phyloP scores from a whole-genome alignment of 1,140 invertebrate species.

The Ctenoplectra terminalis region DNA sequence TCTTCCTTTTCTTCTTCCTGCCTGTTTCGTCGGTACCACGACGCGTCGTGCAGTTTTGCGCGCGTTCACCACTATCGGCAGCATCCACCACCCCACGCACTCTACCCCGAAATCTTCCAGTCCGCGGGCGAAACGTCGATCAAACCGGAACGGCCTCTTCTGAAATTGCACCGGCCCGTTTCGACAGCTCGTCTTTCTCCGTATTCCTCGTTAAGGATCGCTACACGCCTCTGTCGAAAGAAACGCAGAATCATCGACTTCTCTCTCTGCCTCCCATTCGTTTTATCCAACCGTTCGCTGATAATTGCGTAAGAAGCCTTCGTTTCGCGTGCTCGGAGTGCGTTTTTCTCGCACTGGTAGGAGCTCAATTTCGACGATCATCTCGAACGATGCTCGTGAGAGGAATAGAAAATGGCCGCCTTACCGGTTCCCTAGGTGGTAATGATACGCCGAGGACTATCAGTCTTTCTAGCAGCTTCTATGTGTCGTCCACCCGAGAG shows the following conservation, averaged over 20 bases:
- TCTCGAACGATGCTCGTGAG: neutral
- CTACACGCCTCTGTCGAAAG: constrained; percentile 2
- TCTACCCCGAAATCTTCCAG: constrained; percentile 14
- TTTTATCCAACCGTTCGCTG: neutral
- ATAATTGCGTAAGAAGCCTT: constrained; percentile 23
- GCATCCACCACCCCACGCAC: neutral
- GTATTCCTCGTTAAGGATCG: constrained; percentile 54
- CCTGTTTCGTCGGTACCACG: neutral
- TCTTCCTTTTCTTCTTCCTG: constrained; percentile 19
- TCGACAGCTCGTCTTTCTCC: constrained; percentile 50
- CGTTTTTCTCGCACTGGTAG: neutral
- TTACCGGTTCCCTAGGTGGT: constrained; percentile 24
- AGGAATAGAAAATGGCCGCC: constrained; percentile 4
- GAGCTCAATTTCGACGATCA: constrained; percentile 5
- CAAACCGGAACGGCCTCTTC: constrained; percentile 32
- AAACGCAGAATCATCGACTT: neutral
- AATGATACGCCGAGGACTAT: constrained; percentile 33
- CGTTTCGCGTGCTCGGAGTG: neutral
- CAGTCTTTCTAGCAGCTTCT: constrained; percentile 51
- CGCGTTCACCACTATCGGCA: neutral
- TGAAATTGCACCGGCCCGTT: constrained; percentile 43
- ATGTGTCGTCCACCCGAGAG: neutral
- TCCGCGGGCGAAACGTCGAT: constrained; percentile 29
- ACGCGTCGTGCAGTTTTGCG: neutral
- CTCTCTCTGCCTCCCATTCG: too few relatives aligned